These are phyloP conservation scores for Nycticorax nycticorax DNA, from an alignment of 2,113 vertebrate genomes.

Conservation along the genomic window DNA sequence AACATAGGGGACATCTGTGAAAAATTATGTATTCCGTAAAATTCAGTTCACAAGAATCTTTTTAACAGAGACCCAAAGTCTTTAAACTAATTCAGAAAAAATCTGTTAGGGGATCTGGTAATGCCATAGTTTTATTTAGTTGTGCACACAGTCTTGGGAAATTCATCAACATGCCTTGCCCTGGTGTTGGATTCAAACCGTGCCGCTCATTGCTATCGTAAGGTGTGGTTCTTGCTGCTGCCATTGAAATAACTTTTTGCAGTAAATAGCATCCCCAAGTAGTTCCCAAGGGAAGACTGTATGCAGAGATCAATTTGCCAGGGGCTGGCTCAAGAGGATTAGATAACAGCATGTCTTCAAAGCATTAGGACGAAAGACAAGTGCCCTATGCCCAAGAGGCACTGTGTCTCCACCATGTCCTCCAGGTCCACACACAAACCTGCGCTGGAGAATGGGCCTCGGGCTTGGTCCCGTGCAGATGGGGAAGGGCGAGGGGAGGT, in stretches of 20 bases:
- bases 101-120: not conserved
- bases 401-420: fast-evolving
- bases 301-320: not conserved
- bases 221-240: not conserved
- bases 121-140: not conserved
- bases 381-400: not conserved
- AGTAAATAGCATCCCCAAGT: not conserved
- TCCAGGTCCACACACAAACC: not conserved
- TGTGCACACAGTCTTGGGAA: not conserved
- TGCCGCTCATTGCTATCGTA: fast-evolving
- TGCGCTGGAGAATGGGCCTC: not conserved
- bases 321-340: not conserved
- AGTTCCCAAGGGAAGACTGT: not conserved
- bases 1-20: not conserved
- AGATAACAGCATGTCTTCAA: not conserved
- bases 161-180: not conserved
- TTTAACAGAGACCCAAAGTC: not conserved
- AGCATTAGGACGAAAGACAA: not conserved
- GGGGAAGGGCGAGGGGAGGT: not conserved
- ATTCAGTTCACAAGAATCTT: not conserved
- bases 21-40: not conserved
- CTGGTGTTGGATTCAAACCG: not conserved
- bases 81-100: not conserved
- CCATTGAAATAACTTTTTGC: not conserved
- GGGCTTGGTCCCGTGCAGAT: not conserved